Evolutionary conservation across 2,888 invertebrate genomes (phyloP).

Genomic region (Atethmia centrago): DNA sequence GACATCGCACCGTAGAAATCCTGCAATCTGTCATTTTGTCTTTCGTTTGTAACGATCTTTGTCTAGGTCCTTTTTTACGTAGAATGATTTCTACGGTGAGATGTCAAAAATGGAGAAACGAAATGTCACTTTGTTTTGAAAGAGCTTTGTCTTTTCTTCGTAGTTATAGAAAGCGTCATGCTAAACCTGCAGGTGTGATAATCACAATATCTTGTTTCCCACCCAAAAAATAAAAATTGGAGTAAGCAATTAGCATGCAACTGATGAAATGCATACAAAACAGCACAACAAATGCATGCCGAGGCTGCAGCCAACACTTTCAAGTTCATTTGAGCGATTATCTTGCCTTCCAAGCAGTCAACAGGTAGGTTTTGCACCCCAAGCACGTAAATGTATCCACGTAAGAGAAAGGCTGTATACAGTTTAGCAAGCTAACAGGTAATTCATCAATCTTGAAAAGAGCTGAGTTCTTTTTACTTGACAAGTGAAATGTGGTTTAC

Average conservation of each 20-base stretch:
- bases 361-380: constrained; percentile 7
- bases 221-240: background rate
- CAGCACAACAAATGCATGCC: background rate
- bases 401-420: constrained; percentile 44
- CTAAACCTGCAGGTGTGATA: too few species aligned
- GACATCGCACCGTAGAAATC: too few species aligned
- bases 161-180: too few species aligned
- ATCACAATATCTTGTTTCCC: too few species aligned
- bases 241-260: background rate
- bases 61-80: too few species aligned
- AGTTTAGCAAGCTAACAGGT: constrained; percentile 3
- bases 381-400: constrained; percentile 42
- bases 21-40: too few species aligned
- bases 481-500: constrained; percentile 2
- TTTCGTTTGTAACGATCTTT: too few species aligned
- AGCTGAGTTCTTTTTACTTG: constrained; percentile 7
- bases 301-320: constrained; percentile 18
- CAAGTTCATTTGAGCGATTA: constrained; percentile 9
- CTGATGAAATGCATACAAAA: background rate
- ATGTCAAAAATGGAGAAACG: too few species aligned
- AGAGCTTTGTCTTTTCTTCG: too few species aligned
- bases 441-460: constrained; percentile 36
- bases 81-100: too few species aligned
- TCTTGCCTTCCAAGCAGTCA: background rate
- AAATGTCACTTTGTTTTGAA: too few species aligned